These are phyloP conservation scores for Tetragnatha montana DNA, from an alignment of 2,888 invertebrate genomes.

Conservation along the genomic window DNA sequence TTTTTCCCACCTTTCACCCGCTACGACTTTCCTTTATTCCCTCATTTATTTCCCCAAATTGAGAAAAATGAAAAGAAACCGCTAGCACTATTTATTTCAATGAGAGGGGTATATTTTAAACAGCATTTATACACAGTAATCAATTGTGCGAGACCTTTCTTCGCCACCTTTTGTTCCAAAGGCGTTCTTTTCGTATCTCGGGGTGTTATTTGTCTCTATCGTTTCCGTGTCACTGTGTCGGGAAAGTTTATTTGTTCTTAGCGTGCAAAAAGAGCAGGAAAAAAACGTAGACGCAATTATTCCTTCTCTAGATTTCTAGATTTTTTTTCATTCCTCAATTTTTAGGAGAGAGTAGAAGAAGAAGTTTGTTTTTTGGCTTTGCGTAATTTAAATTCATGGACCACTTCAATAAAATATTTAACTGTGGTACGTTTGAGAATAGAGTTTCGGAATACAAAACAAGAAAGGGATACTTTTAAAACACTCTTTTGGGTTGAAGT, in stretches of 20 bases:
- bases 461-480: no score
- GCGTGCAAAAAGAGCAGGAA: background rate
- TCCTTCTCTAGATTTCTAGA: background rate
- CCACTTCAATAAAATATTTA: no score
- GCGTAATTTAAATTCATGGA: no score
- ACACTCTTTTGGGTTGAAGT: no score
- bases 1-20: background rate
- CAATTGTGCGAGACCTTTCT: slow-evolving; percentile 19
- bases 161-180: background rate
- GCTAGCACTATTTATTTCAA: slow-evolving; percentile 34
- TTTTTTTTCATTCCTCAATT: background rate
- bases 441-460: no score
- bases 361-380: no score
- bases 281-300: background rate
- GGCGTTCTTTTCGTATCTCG: background rate
- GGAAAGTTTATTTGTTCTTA: slow-evolving; percentile 7
- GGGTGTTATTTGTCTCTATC: background rate
- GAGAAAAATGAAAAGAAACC: slow-evolving; percentile 6
- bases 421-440: no score
- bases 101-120: slow-evolving; percentile 19
- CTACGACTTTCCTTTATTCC: background rate
- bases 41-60: background rate
- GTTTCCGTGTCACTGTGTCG: background rate
- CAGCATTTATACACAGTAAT: slow-evolving; percentile 16
- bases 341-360: no score